phyloP scores from a whole-genome alignment of 2,888 invertebrate species.

The Gryllus longicercus region DNA sequence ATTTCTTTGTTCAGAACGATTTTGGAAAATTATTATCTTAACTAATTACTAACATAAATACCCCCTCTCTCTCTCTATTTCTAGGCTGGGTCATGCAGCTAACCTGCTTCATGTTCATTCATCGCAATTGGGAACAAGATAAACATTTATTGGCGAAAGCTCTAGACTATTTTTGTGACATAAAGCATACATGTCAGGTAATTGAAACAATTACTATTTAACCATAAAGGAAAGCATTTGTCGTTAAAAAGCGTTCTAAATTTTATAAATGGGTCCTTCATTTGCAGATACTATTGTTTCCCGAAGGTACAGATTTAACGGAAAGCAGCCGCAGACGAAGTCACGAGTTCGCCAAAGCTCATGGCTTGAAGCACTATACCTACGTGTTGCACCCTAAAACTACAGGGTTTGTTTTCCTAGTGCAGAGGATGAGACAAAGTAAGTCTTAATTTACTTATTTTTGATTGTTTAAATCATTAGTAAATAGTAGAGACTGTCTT shows the following conservation, averaged over 20 bases:
- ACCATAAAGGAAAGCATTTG: no score
- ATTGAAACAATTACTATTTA: constrained; percentile 33
- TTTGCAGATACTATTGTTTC: constrained; percentile 69
- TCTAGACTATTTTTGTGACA: constrained; percentile 67
- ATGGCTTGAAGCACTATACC: constrained; percentile 56
- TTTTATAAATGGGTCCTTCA: constrained; percentile 23
- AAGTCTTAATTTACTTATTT: constrained; percentile 36
- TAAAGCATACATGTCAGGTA: constrained; percentile 58
- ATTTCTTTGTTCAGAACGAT: no score
- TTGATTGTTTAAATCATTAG: no score
- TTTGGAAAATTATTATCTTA: no score
- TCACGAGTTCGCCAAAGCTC: constrained; percentile 49
- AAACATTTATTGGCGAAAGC: constrained; percentile 62
- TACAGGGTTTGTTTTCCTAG: constrained; percentile 62
- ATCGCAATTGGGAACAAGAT: constrained; percentile 78
- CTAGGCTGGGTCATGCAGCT: constrained; percentile 86
- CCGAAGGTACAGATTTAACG: constrained; percentile 57
- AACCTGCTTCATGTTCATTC: constrained; percentile 78
- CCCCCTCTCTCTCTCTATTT: constrained; percentile 35
- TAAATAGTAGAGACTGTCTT: no score
- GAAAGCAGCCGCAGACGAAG: constrained; percentile 43
- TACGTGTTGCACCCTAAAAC: constrained; percentile 82
- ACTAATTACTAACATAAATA: no score
- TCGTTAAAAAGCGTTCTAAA: no score
- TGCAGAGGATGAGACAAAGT: constrained; percentile 52